phyloP scores from a whole-genome alignment of 1,140 invertebrate species.

The Conus betulinus region DNA sequence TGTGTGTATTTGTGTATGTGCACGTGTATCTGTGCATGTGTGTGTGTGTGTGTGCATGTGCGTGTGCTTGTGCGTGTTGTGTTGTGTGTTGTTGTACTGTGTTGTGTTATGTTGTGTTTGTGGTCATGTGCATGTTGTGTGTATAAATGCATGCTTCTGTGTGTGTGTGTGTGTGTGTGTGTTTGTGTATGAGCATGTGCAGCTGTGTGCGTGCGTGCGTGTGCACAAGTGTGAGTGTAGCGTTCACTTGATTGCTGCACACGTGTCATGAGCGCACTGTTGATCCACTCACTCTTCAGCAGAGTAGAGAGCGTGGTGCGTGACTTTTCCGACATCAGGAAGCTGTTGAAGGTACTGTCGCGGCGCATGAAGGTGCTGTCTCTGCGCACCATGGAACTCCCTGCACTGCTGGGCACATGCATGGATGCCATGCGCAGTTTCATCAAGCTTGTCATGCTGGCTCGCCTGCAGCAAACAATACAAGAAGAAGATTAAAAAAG shows the following conservation, averaged over 20 bases:
- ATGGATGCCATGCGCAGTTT: constrained; percentile 24
- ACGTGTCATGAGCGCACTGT: too few species aligned
- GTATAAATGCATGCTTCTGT: too few species aligned
- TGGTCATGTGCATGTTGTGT: too few species aligned
- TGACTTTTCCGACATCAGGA: constrained; percentile 30
- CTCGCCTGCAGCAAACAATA: not conserved
- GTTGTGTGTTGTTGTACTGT: too few species aligned
- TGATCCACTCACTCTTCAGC: constrained; percentile 17
- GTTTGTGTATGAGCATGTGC: not conserved
- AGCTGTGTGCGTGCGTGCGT: not conserved
- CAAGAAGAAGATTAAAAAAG: not conserved
- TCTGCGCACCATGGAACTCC: not conserved
- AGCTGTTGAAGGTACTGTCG: constrained; percentile 29
- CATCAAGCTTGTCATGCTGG: constrained; percentile 25
- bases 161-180: not conserved
- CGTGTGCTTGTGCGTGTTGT: too few species aligned
- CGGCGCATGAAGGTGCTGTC: constrained; percentile 24
- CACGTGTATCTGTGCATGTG: too few species aligned
- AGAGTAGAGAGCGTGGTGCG: constrained; percentile 25
- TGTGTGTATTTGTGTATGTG: too few species aligned
- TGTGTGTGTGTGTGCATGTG: too few species aligned
- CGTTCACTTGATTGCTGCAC: too few species aligned
- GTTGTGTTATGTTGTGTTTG: too few species aligned
- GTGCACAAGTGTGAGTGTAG: not conserved
- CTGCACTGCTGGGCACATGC: constrained; percentile 23